Conservation (phyloP, 2,888 invertebrate genomes). For the Temnothorax rugatulus region DNA sequence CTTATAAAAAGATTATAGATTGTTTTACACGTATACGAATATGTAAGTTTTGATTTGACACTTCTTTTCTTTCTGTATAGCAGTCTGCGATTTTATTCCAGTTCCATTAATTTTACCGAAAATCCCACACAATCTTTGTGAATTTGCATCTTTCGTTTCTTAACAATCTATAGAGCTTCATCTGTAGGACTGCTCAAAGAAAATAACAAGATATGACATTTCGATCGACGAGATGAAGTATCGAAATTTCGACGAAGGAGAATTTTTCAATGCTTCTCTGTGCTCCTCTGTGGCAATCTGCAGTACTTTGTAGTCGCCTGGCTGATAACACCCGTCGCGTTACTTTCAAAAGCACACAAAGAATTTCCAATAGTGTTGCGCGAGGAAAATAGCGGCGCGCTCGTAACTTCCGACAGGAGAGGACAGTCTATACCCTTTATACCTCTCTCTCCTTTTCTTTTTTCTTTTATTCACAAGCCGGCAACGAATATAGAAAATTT, state of each 20-base stretch:
- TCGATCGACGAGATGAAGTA: neutral
- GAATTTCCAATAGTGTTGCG: constrained; percentile 72
- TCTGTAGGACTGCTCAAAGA: neutral
- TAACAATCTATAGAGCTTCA: neutral
- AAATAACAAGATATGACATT: neutral
- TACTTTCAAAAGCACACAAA: constrained; percentile 65
- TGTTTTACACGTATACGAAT: too few species aligned
- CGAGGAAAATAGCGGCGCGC: constrained; percentile 58
- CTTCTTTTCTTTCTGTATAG: too few species aligned
- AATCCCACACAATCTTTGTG: neutral
- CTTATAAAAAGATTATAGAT: too few species aligned
- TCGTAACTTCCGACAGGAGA: constrained; percentile 48
- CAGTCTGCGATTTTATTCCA: neutral
- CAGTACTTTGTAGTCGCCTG: constrained; percentile 47
- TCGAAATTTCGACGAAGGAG: constrained; percentile 31
- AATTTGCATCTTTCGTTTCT: neutral
- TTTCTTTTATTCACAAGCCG: neutral
- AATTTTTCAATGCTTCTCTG: constrained; percentile 31
- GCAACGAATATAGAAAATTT: constrained; percentile 32
- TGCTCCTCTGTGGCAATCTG: constrained; percentile 53
- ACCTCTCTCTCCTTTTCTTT: neutral
- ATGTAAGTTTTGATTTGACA: too few species aligned
- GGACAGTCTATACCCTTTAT: neutral
- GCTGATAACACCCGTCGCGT: constrained; percentile 38
- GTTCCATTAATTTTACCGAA: neutral